Conservation (phyloP, 2,113 vertebrate genomes). For the Callipepla californica region DNA sequence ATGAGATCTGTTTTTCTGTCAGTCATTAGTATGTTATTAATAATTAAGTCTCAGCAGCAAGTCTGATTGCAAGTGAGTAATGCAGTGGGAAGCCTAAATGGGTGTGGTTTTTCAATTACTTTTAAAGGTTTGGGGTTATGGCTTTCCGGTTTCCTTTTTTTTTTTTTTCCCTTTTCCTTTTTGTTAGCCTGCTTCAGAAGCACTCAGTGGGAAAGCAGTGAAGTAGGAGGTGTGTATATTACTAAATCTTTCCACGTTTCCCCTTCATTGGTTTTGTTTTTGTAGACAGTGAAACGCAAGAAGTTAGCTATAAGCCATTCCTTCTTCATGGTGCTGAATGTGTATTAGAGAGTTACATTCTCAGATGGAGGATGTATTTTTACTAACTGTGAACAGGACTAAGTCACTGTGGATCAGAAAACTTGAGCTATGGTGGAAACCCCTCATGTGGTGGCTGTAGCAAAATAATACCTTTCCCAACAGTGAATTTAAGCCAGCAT, state of each 20-base stretch:
- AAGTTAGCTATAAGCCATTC: constrained; percentile 8
- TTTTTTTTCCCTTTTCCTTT: not conserved
- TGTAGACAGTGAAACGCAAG: constrained; percentile 38
- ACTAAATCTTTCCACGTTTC: not conserved
- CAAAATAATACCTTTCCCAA: constrained; percentile 18
- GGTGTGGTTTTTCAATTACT: constrained; percentile 33
- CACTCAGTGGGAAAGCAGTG: constrained; percentile 32
- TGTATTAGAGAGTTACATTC: not conserved
- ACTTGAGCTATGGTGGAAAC: not conserved
- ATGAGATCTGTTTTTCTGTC: constrained; percentile 18
- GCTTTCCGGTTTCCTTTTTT: not conserved
- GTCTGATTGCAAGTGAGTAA: constrained; percentile 25
- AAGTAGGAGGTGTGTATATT: constrained; percentile 36
- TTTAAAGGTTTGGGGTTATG: constrained; percentile 25
- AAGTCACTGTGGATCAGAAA: constrained; percentile 28
- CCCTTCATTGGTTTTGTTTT: constrained; percentile 14
- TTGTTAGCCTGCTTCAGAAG: constrained; percentile 8
- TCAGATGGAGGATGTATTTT: constrained; percentile 33
- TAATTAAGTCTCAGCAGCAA: constrained; percentile 28
- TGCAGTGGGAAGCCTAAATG: constrained; percentile 15
- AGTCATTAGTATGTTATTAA: constrained; percentile 53
- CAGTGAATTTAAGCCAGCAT: not conserved
- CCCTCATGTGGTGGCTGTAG: not conserved
- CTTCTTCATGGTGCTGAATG: not conserved
- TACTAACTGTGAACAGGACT: constrained; percentile 23